phyloP scores from a whole-genome alignment of 2,113 vertebrate genomes.

The Hippocampus mohnikei region DNA sequence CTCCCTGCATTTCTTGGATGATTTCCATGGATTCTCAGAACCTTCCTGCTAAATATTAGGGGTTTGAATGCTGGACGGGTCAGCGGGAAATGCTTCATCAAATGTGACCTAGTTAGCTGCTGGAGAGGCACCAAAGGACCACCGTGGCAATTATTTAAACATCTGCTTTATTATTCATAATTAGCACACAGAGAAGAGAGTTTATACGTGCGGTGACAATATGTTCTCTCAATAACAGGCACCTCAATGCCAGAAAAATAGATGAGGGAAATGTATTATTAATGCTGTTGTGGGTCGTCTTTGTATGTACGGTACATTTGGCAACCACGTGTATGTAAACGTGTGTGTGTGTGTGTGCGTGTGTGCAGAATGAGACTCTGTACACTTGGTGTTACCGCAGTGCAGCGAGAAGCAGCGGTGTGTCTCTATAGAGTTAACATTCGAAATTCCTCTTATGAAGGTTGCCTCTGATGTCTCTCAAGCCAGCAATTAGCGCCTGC shows the following conservation, averaged over 20 bases:
- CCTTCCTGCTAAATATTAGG: constrained; percentile 36
- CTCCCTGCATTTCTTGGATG: constrained; percentile 31
- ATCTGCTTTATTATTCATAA: constrained; percentile 73
- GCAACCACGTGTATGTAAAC: background rate
- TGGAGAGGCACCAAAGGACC: constrained; percentile 67
- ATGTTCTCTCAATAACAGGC: constrained; percentile 29
- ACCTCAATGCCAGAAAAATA: constrained; percentile 25
- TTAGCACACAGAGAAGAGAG: constrained; percentile 51
- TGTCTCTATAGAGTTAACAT: constrained; percentile 30
- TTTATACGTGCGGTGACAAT: constrained; percentile 14
- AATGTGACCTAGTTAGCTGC: constrained; percentile 71
- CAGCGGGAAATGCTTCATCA: constrained; percentile 58
- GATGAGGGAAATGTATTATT: constrained; percentile 2
- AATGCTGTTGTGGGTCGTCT: background rate
- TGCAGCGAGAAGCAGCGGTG: constrained; percentile 15
- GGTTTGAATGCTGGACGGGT: constrained; percentile 48
- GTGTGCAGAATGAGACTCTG: constrained; percentile 15
- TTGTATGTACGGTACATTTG: background rate
- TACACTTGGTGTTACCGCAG: constrained; percentile 25
- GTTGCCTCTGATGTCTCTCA: constrained; percentile 46
- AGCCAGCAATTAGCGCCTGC: constrained; percentile 45
- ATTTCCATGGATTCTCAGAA: constrained; percentile 39
- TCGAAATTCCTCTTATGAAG: constrained; percentile 38
- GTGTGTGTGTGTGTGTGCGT: background rate
- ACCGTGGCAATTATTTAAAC: constrained; percentile 68